These are phyloP conservation scores for Bombus turneri DNA, from an alignment of 1,140 invertebrate species.

Conservation along the genomic window DNA sequence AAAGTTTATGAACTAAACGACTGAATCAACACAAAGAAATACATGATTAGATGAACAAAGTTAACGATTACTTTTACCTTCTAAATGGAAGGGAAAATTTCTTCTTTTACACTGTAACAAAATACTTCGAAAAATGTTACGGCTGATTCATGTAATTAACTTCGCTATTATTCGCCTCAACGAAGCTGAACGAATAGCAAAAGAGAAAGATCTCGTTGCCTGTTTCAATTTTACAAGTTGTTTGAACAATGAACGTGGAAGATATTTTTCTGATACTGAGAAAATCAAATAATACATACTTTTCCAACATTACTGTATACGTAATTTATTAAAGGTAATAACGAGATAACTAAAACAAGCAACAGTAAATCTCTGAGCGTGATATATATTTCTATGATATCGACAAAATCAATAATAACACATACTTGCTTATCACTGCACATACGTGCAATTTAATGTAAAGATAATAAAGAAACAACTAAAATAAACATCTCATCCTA, in stretches of 20 bases:
- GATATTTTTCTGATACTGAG: neutral
- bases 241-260: neutral
- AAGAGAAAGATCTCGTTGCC: slow-evolving; percentile 2
- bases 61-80: slow-evolving; percentile 11
- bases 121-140: slow-evolving; percentile 32
- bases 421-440: too few species aligned
- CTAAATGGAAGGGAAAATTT: slow-evolving; percentile 25
- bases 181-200: slow-evolving; percentile 39
- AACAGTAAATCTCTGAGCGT: too few species aligned
- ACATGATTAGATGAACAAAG: neutral
- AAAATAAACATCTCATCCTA: too few species aligned
- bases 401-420: too few species aligned
- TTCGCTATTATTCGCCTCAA: slow-evolving; percentile 21
- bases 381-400: too few species aligned
- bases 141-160: slow-evolving; percentile 46
- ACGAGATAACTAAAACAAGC: neutral
- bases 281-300: neutral
- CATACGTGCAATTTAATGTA: too few species aligned
- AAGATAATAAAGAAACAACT: too few species aligned
- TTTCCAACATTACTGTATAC: neutral
- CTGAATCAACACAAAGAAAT: neutral
- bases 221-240: slow-evolving; percentile 19
- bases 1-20: neutral
- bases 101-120: slow-evolving; percentile 11
- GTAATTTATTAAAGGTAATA: neutral